phyloP scores from a whole-genome alignment of 2,113 vertebrate species.

The Campylomormyrus numenius region DNA sequence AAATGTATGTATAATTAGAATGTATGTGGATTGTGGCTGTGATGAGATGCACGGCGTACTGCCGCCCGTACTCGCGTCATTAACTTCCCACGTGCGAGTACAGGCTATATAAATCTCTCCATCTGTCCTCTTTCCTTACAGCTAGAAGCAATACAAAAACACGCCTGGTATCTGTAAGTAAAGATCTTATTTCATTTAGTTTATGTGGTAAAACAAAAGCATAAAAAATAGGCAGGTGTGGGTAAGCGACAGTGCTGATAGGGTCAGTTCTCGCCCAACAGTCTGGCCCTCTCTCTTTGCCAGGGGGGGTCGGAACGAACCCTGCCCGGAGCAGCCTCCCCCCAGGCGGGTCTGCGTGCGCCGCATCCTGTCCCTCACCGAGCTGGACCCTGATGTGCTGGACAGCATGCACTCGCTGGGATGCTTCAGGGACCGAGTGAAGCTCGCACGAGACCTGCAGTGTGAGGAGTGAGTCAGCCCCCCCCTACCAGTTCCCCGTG shows the following conservation, averaged over 20 bases:
- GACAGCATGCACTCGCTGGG: conserved; percentile 87
- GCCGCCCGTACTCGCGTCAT: background rate
- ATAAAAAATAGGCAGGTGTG: background rate
- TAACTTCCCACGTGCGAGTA: background rate
- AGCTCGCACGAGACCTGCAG: conserved; percentile 77
- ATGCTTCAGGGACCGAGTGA: conserved; percentile 79
- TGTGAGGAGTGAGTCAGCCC: conserved; percentile 70
- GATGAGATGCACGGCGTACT: background rate
- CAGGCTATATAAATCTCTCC: conserved; percentile 6
- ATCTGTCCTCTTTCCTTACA: conserved; percentile 56
- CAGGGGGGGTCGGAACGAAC: conserved; percentile 77
- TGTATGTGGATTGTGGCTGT: background rate
- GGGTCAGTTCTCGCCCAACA: background rate
- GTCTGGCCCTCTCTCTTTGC: background rate
- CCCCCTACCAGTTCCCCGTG: background rate
- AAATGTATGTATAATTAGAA: background rate
- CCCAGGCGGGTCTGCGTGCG: conserved; percentile 74
- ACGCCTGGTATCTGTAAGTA: conserved; percentile 89
- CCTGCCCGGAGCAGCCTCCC: conserved; percentile 73
- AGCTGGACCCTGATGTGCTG: conserved; percentile 82
- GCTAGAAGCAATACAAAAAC: conserved; percentile 88
- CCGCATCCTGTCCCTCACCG: conserved; percentile 70
- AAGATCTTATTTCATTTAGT: conserved; percentile 12
- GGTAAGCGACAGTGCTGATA: background rate
- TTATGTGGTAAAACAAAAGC: background rate